Evolutionary conservation across 2,888 invertebrate genomes (phyloP).

Genomic region (Hirudinaria manillensis): DNA sequence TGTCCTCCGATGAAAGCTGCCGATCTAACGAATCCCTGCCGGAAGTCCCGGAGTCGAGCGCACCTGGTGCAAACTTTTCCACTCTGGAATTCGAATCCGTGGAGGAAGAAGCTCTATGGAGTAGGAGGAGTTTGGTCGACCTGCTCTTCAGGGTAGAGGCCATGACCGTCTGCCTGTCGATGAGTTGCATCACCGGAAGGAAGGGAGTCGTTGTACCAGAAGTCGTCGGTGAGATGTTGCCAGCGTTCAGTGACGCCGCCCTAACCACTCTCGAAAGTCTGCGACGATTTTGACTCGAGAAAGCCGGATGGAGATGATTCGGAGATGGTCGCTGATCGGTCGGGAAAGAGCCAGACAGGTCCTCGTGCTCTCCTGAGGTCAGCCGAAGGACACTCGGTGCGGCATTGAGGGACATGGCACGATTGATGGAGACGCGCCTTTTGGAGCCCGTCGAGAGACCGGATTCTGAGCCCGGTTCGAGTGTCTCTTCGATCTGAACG

Average conservation of each 20-base stretch:
- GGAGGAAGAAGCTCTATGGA: slow-evolving; percentile 20
- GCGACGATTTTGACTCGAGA: background rate
- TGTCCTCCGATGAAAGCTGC: background rate
- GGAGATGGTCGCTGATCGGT: background rate
- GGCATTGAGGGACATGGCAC: slow-evolving; percentile 24
- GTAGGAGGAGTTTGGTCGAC: slow-evolving; percentile 9
- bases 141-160: slow-evolving; percentile 5
- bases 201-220: background rate
- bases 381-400: background rate
- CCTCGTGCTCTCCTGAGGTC: background rate
- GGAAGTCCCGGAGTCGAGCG: background rate
- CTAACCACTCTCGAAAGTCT: slow-evolving; percentile 15
- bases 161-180: slow-evolving; percentile 14
- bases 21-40: background rate
- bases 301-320: slow-evolving; percentile 18
- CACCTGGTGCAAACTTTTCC: background rate
- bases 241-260: slow-evolving; percentile 14
- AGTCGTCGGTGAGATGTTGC: background rate
- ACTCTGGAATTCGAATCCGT: slow-evolving; percentile 18
- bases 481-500: slow-evolving; percentile 30
- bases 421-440: slow-evolving; percentile 19
- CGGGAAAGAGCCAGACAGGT: background rate
- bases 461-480: background rate
- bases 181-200: slow-evolving; percentile 8
- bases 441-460: background rate